These are phyloP conservation scores for Ciconia stormi DNA, from an alignment of 2,113 vertebrate species.

Conservation along the genomic window DNA sequence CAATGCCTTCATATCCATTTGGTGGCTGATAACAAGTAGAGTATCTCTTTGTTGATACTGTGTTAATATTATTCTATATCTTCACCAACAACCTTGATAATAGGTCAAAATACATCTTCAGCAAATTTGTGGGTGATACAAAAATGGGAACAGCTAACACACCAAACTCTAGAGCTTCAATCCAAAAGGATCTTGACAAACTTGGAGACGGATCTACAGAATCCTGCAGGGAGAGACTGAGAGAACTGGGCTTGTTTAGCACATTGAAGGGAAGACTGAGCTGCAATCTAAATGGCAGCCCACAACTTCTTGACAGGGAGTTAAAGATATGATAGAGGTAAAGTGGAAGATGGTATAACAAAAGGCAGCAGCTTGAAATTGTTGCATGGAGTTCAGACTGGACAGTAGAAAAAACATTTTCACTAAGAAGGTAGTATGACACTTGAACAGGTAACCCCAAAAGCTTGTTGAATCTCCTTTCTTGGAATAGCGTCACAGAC, in stretches of 20 bases:
- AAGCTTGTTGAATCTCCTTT: not conserved
- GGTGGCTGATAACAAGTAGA: not conserved
- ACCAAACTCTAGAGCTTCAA: not conserved
- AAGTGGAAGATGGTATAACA: not conserved
- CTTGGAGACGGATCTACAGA: not conserved
- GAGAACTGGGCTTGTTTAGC: not conserved
- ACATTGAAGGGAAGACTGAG: not conserved
- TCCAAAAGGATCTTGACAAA: not conserved
- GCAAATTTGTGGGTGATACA: not conserved
- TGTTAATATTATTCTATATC: not conserved
- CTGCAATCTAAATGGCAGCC: not conserved
- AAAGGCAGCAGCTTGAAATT: not conserved
- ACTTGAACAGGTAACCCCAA: not conserved
- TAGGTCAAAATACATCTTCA: not conserved
- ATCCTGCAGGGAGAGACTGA: not conserved
- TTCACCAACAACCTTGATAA: not conserved
- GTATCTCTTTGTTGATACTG: not conserved
- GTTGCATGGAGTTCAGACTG: not conserved
- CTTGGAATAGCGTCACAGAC: not conserved
- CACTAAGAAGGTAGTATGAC: not conserved
- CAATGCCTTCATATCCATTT: not conserved
- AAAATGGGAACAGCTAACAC: not conserved
- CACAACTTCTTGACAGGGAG: not conserved
- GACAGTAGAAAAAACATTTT: not conserved
- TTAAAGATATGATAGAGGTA: not conserved